These are phyloP conservation scores for Psylliodes chrysocephalus DNA, from an alignment of 2,888 invertebrate species.

Conservation along the genomic window DNA sequence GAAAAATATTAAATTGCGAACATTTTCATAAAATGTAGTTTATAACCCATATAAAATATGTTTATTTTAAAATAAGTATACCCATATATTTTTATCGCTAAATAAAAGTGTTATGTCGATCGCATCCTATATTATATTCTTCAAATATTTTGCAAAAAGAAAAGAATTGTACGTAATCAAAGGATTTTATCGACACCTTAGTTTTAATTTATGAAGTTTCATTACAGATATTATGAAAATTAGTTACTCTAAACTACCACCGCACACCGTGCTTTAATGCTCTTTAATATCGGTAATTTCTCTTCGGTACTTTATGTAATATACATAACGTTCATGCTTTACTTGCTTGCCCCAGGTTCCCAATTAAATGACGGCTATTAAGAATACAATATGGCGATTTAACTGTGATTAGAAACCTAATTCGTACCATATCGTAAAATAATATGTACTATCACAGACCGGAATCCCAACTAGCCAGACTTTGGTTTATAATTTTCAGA, in stretches of 20 bases:
- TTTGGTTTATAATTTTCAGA: too few species aligned
- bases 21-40: too few species aligned
- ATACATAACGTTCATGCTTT: slow-evolving; percentile 8
- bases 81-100: too few species aligned
- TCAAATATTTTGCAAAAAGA: background rate
- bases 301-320: slow-evolving; percentile 7
- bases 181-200: slow-evolving; percentile 2
- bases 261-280: slow-evolving; percentile 2
- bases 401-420: slow-evolving; percentile 1
- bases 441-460: background rate
- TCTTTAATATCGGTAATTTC: slow-evolving; percentile 7
- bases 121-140: too few species aligned
- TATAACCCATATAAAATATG: too few species aligned
- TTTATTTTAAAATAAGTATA: too few species aligned
- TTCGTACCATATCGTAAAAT: background rate
- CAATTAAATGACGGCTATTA: slow-evolving; percentile 5
- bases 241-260: background rate
- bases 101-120: too few species aligned
- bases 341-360: slow-evolving; percentile 5
- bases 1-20: too few species aligned
- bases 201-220: slow-evolving; percentile 3
- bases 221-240: slow-evolving; percentile 3
- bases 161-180: background rate
- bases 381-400: slow-evolving; percentile 1
- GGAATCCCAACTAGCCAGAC: too few species aligned